These are phyloP conservation scores for Paraplagusia blochii DNA, from an alignment of 2,113 vertebrate species.

Conservation along the genomic window DNA sequence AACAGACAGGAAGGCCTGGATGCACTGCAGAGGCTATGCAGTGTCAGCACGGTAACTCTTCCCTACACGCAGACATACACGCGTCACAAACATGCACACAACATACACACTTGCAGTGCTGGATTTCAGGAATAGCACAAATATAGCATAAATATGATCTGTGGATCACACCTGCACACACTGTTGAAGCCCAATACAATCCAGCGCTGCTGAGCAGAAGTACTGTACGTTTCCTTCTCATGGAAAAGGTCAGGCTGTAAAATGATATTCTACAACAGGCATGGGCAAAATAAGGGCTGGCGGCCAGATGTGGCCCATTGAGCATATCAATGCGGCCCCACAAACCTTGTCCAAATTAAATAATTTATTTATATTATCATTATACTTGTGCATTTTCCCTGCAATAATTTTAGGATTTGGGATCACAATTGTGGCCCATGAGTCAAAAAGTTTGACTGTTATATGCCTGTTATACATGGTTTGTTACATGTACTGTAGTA, in stretches of 20 bases:
- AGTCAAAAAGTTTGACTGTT: too few relatives aligned
- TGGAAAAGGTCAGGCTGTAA: slow-evolving; percentile 4
- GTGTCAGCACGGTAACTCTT: slow-evolving; percentile 76
- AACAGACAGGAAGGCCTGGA: slow-evolving; percentile 71
- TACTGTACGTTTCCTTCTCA: slow-evolving; percentile 3
- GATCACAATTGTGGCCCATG: too few relatives aligned
- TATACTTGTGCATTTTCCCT: too few relatives aligned
- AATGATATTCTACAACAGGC: background rate
- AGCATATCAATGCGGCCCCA: too few relatives aligned
- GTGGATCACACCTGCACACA: background rate
- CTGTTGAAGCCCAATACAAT: background rate
- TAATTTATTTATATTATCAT: too few relatives aligned
- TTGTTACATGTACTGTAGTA: too few relatives aligned
- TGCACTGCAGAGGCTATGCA: slow-evolving; percentile 82
- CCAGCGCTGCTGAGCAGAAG: background rate
- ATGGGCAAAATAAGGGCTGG: too few relatives aligned
- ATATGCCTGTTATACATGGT: too few relatives aligned
- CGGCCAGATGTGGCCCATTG: too few relatives aligned
- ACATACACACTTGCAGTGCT: background rate
- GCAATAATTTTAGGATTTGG: too few relatives aligned
- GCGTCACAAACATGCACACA: background rate
- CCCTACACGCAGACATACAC: background rate
- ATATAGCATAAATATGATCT: background rate
- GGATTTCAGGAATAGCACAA: background rate
- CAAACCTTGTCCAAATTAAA: too few relatives aligned